Evolutionary conservation across 2,797 vertebrate species (phyloP), one percentile per base, ranked within the genome.

Genomic region (Pseudomugil gertrudae): DNA sequence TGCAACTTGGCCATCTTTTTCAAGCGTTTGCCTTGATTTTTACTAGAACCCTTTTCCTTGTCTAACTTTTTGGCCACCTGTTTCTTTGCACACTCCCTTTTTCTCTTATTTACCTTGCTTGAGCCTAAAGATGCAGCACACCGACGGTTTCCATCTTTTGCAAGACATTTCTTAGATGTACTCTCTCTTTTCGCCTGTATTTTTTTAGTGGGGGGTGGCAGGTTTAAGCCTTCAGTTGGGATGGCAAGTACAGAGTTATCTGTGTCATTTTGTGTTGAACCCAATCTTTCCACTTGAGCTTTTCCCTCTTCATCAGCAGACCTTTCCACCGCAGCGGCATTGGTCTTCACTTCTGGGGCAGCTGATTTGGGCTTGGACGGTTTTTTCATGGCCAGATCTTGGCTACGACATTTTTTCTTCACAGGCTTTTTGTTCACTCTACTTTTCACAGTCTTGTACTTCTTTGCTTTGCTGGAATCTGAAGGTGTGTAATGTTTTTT

Each of bases 401-500:
- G 26, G 5, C 24, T 26, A 13, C 9, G n/a, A 26, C 47, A 6
- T 9, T 4, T 75, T 48, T 72, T 73, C 56, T 67, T 29, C 0
- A n/a, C 27, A 2, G 36, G 15, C 35, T 74, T 75, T 29, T 52
- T 54, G 13, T 33, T 40, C 11, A 33, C 52, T 52, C 63, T 63
- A 33, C 2, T 0, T 2, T 70, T 66, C 26, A 19, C 2, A 10
- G 19, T 8, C n/a, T 69, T 76, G 11, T 19, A 15, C 30, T 70
- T 80, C 56, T 79, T 71, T 15, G 57, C 26, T 23, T 68, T 74
- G 35, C 67, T 69, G 9, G 32, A 40, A 14, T 66, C 54, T 21
- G 53, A 70, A 61, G 29, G 6, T 1, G 3, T 45, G 4, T 32
- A 26, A 33, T 33, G 43, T 15, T 55, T 63, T 30, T 36, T 51